These are phyloP conservation scores for Tenthredo distinguenda DNA, from an alignment of 2,888 invertebrate species.

Conservation along the genomic window DNA sequence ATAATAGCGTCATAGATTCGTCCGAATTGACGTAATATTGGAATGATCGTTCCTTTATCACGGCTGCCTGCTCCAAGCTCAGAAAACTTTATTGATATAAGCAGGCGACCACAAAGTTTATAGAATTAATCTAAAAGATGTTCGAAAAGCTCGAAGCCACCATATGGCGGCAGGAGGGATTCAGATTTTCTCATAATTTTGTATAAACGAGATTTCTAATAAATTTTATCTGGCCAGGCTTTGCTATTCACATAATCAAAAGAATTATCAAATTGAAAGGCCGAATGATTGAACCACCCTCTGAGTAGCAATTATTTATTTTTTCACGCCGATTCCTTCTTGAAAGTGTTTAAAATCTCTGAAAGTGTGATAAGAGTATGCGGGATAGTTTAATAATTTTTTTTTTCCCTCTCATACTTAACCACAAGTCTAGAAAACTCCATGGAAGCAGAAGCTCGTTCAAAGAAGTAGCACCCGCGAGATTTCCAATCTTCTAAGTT, in stretches of 20 bases:
- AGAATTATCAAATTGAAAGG: neutral
- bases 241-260: neutral
- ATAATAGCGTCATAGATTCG: neutral
- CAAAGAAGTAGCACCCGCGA: conserved; percentile 18
- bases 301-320: neutral
- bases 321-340: neutral
- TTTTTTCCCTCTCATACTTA: neutral
- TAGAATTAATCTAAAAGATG: conserved; percentile 29
- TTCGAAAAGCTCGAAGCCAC: neutral
- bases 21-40: neutral
- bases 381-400: neutral
- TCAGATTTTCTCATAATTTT: neutral
- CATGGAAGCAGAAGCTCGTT: neutral
- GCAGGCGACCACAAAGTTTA: conserved; percentile 23
- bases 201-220: neutral
- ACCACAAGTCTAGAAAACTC: conserved; percentile 20
- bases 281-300: neutral
- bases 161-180: conserved; percentile 2
- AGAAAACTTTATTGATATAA: conserved; percentile 40
- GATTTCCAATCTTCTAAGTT: conserved; percentile 43
- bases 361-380: conserved; percentile 11
- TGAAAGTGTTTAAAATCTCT: neutral
- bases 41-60: neutral
- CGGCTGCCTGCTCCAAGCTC: neutral
- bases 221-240: neutral